phyloP scores from a whole-genome alignment of 2,113 vertebrate genomes.

The Bombycilla garrulus region DNA sequence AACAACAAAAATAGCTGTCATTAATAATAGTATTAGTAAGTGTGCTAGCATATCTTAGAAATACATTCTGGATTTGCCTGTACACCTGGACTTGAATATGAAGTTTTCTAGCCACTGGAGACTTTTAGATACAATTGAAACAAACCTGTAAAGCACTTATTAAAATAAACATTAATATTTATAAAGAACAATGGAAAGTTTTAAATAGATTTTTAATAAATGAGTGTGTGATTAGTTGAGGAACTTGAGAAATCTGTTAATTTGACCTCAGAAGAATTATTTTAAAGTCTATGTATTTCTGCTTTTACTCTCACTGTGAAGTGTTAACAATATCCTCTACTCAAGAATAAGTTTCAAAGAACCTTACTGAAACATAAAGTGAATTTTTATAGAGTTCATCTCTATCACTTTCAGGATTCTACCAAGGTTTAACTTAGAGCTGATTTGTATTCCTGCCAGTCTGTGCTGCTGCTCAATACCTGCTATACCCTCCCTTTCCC shows the following conservation, averaged over 20 bases:
- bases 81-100: constrained; percentile 47
- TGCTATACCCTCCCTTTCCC: background rate
- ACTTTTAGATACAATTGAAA: constrained; percentile 31
- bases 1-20: constrained; percentile 68
- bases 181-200: constrained; percentile 28
- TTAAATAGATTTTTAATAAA: constrained; percentile 52
- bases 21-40: constrained; percentile 47
- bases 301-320: background rate
- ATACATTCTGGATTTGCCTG: constrained; percentile 2
- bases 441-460: background rate
- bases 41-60: constrained; percentile 3
- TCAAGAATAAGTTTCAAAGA: background rate
- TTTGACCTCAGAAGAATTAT: background rate
- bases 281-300: background rate
- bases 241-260: background rate
- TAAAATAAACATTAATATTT: constrained; percentile 64
- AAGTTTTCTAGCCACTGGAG: constrained; percentile 18
- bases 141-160: constrained; percentile 41
- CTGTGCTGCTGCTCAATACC: background rate
- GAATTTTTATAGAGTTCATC: background rate
- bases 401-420: background rate
- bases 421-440: background rate
- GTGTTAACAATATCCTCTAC: background rate
- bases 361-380: background rate
- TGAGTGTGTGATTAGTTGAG: background rate